These are phyloP conservation scores for Metellina segmentata DNA, from an alignment of 2,888 invertebrate species.

Conservation along the genomic window DNA sequence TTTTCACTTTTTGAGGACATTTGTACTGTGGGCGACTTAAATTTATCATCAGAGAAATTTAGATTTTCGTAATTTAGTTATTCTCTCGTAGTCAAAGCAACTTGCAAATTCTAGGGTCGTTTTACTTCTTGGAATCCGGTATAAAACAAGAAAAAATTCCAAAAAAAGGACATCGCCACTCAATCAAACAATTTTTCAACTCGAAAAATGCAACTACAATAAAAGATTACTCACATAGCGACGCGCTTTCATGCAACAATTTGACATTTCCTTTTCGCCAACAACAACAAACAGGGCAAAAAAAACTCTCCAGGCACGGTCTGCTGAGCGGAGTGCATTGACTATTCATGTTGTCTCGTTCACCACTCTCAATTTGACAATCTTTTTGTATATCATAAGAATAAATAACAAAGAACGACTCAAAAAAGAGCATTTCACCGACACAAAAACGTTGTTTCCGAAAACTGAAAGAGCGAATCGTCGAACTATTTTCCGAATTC, in stretches of 20 bases:
- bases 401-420: background rate
- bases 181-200: slow-evolving; percentile 1
- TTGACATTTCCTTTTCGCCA: background rate
- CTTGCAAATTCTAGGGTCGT: too few relatives aligned
- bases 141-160: background rate
- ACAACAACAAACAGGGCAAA: too few relatives aligned
- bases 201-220: background rate
- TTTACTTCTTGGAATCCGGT: too few relatives aligned
- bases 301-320: background rate
- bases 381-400: background rate
- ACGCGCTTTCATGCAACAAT: background rate
- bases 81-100: too few relatives aligned
- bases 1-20: too few relatives aligned
- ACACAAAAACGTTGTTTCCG: slow-evolving; percentile 20
- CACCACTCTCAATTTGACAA: background rate
- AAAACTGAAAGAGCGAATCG: slow-evolving; percentile 10
- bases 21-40: too few relatives aligned
- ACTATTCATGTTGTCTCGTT: background rate
- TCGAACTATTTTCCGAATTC: slow-evolving; percentile 45
- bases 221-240: background rate
- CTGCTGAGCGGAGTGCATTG: background rate
- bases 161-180: background rate
- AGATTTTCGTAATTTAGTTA: too few relatives aligned
- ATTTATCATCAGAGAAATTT: too few relatives aligned
- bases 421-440: background rate